Evolutionary conservation across 2,888 invertebrate species (phyloP), one percentile per base, ranked within the genome.

Genomic region (Notodonta ziczac): DNA sequence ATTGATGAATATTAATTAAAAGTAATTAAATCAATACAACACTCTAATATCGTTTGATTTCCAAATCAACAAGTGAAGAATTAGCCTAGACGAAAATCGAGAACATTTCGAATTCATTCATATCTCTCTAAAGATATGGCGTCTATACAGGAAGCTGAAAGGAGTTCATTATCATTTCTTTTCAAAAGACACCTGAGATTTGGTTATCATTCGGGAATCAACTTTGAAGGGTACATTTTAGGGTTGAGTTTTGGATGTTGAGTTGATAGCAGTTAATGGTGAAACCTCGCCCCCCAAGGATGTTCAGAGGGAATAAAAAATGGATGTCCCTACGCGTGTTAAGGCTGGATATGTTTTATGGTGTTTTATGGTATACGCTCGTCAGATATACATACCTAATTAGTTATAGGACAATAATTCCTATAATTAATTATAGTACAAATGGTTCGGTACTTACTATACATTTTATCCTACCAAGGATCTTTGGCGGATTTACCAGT

Each of bases 161-260:
- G 79, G 77, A 77, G 80, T 84, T 85, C 86, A 82, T 87, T 85
- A 85, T 79, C 74, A 83, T 82, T 81, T 79, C 83, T 83, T 82
- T 86, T 82, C 82, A 84, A 58, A 63, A 70, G 74, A 77, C 81
- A 86, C 83, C 85, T 85, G 84, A 77, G 80, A 77, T 79, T 76
- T 71, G 16, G 52, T 13, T 4, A 52, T 4, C 16, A 48, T 10
- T 39, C 35, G 5, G 65, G 66, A 65, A 57, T 12, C 35, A 2
- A 46, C 62, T 52, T 6, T 67, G 61, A 52, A 0, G 0, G 0
- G 1, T 6, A 1, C 0, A 0, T 0, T 0, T 46, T 63, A 76
- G 16, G 56, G 70, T 67, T 54, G 40, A 16, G 35, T 63, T 46
- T 71, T 16, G 57, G 50, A 14, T 66, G 68, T 5, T 10, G 3